Conservation (phyloP, 1,140 invertebrate species). For the Yoshiicerus persimilis region DNA sequence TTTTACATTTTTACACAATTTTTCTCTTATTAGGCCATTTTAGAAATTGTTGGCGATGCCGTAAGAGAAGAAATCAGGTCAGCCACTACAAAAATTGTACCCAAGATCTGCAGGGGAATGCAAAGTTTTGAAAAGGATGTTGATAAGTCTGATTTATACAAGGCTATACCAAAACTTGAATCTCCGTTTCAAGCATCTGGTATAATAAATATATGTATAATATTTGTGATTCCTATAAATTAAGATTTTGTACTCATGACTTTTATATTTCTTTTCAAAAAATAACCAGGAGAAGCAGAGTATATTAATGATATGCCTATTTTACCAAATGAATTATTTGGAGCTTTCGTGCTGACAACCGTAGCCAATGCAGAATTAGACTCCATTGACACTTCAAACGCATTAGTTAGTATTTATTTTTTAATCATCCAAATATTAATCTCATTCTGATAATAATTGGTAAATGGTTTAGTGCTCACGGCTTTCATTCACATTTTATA, state of each 20-base stretch:
- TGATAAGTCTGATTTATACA: constrained; percentile 14
- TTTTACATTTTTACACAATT: neutral
- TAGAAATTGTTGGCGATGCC: neutral
- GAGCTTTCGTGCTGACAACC: constrained; percentile 54
- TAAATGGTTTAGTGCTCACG: neutral
- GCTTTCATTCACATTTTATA: neutral
- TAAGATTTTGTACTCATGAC: neutral
- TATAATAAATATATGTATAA: neutral
- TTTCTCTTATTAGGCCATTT: neutral
- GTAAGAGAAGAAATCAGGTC: neutral
- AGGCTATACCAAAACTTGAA: constrained; percentile 57
- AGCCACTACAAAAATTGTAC: constrained; percentile 37
- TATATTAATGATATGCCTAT: constrained; percentile 56
- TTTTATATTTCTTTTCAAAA: neutral
- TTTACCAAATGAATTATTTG: constrained; percentile 53
- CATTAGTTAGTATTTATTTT: constrained; percentile 44
- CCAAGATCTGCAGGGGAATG: constrained; percentile 51
- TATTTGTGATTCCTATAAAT: neutral
- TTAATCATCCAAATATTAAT: neutral
- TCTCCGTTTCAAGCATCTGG: constrained; percentile 50
- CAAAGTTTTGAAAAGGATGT: constrained; percentile 54
- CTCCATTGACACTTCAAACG: constrained; percentile 50
- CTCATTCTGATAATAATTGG: neutral
- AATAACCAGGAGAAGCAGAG: constrained; percentile 56
- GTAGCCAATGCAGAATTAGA: constrained; percentile 53